phyloP scores from a whole-genome alignment of 2,113 vertebrate genomes.

The Ceyx melanurus region DNA sequence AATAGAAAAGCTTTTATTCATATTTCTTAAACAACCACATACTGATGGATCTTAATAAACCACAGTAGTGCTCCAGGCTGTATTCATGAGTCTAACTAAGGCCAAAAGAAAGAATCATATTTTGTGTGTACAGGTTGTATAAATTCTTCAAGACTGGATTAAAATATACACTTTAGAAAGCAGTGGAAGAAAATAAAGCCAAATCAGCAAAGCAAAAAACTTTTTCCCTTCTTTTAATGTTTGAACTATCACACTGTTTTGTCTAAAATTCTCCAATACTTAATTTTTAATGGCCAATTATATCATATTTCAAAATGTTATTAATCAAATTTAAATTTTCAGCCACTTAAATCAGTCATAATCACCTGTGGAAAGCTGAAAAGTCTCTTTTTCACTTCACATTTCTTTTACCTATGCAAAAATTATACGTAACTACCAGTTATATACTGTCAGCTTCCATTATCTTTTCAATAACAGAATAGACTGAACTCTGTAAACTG shows the following conservation, averaged over 20 bases:
- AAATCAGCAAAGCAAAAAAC: neutral
- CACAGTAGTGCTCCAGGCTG: neutral
- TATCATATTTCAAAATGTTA: neutral
- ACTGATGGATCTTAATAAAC: neutral
- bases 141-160: neutral
- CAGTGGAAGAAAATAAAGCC: neutral
- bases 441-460: neutral
- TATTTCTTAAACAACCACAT: neutral
- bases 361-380: neutral
- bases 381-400: neutral
- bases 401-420: neutral
- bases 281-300: neutral
- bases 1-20: neutral
- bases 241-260: neutral
- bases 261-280: neutral
- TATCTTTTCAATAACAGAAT: neutral
- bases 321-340: neutral
- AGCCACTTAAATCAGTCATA: neutral
- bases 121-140: neutral
- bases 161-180: neutral
- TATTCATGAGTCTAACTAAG: neutral
- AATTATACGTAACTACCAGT: neutral
- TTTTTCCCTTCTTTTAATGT: neutral
- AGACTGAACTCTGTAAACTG: neutral
- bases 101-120: neutral